These are phyloP conservation scores for Pseudomyrmex concolor DNA, from an alignment of 1,140 invertebrate genomes.

Conservation along the genomic window DNA sequence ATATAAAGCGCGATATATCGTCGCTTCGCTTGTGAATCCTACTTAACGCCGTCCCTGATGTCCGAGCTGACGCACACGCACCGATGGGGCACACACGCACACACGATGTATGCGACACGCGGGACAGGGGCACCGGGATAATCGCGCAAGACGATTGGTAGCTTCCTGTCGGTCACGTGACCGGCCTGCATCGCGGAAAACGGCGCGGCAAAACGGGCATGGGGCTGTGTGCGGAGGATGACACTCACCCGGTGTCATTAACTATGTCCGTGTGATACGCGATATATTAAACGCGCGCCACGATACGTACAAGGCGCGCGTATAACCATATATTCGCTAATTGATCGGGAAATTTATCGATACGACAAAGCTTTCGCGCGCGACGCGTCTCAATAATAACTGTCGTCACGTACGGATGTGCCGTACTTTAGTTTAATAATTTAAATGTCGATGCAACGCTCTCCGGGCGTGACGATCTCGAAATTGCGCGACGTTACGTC, in stretches of 20 bases:
- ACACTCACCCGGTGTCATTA: slow-evolving; percentile 73
- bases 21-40: slow-evolving; percentile 74
- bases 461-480: too few species aligned
- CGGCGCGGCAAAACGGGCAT: slow-evolving; percentile 56
- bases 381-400: not conserved
- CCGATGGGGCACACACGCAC: slow-evolving; percentile 37
- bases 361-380: not conserved
- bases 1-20: slow-evolving; percentile 27
- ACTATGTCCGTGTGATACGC: slow-evolving; percentile 63
- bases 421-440: not conserved
- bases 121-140: slow-evolving; percentile 78
- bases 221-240: slow-evolving; percentile 71
- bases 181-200: slow-evolving; percentile 74
- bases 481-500: not conserved
- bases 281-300: slow-evolving; percentile 45
- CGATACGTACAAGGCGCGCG: slow-evolving; percentile 38
- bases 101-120: slow-evolving; percentile 48
- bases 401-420: not conserved
- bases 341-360: slow-evolving; percentile 47
- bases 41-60: slow-evolving; percentile 84
- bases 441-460: not conserved
- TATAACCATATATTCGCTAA: slow-evolving; percentile 59
- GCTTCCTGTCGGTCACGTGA: slow-evolving; percentile 85
- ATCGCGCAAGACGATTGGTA: slow-evolving; percentile 85
- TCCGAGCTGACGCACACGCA: slow-evolving; percentile 70